Evolutionary conservation across 1,140 invertebrate genomes (phyloP).

Genomic region (Neodiprion virginianus): DNA sequence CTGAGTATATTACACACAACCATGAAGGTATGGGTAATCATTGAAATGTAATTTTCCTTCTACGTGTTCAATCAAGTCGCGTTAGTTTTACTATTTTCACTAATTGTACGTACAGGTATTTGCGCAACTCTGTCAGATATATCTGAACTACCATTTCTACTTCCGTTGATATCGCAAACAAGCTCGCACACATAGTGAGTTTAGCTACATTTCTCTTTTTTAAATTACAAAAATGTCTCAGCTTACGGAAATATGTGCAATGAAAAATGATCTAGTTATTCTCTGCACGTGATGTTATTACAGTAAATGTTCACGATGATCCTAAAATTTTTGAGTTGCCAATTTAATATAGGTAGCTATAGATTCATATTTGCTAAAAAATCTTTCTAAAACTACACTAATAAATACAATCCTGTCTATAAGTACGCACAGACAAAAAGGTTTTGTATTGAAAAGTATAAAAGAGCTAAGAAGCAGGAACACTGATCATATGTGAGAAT

Average conservation of each 20-base stretch:
- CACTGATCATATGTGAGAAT: slow-evolving; percentile 30
- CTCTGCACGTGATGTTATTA: slow-evolving; percentile 5
- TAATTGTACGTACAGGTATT: neutral
- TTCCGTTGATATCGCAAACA: neutral
- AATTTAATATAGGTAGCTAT: slow-evolving; percentile 35
- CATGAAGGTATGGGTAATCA: neutral
- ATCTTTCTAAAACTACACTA: slow-evolving; percentile 41
- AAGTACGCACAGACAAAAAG: slow-evolving; percentile 50
- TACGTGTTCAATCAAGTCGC: neutral
- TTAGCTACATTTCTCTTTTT: neutral
- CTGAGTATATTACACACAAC: neutral
- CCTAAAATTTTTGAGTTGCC: slow-evolving; percentile 58
- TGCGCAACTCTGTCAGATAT: neutral
- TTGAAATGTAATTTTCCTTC: neutral
- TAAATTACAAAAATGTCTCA: neutral
- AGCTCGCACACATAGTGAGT: neutral
- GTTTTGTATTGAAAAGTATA: slow-evolving; percentile 14
- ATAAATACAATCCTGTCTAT: slow-evolving; percentile 57
- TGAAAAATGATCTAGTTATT: neutral
- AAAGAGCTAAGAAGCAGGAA: slow-evolving; percentile 42
- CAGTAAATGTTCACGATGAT: slow-evolving; percentile 54
- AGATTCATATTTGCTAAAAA: slow-evolving; percentile 33
- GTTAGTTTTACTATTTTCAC: neutral
- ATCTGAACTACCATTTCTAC: neutral
- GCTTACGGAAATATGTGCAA: neutral